Percentiles rank a stretch among this genome's conserved stretches.
phyloP scores from a whole-genome alignment of 1,140 invertebrate genomes.

The Nephila pilipes region DNA sequence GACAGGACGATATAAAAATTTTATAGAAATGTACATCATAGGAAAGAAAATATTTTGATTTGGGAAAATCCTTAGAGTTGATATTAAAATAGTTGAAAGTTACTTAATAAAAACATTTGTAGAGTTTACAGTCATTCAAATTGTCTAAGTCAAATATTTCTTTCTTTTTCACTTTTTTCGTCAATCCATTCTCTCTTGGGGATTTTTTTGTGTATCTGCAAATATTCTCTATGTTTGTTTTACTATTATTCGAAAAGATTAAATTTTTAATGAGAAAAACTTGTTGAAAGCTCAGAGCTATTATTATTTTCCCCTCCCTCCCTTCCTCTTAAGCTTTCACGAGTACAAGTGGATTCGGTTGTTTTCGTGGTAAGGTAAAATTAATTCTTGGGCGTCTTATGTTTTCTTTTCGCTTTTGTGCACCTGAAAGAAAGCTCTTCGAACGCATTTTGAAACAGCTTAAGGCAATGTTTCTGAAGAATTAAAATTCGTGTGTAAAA shows the following conservation, averaged over 20 bases:
- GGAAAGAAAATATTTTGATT: not conserved
- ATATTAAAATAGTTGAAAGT: not conserved
- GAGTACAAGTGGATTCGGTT: not conserved
- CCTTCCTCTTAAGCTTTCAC: not conserved
- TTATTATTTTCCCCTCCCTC: not conserved
- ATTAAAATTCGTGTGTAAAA: not conserved
- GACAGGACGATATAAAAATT: not conserved
- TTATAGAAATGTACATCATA: not conserved
- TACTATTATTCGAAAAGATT: conserved; percentile 4
- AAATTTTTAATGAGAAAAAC: conserved; percentile 54
- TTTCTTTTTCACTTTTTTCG: not conserved
- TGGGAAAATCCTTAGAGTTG: not conserved
- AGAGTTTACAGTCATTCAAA: not conserved
- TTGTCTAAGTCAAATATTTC: conserved; percentile 16
- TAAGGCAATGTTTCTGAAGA: not conserved
- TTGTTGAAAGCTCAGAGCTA: conserved; percentile 22
- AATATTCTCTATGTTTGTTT: conserved; percentile 4
- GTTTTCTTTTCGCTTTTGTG: not conserved
- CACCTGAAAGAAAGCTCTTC: not conserved
- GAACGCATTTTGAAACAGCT: not conserved
- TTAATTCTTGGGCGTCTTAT: not conserved
- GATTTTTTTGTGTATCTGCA: not conserved
- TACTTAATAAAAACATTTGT: conserved; percentile 31
- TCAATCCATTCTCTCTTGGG: not conserved
- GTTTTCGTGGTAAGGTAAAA: conserved; percentile 1